Conservation (phyloP, 2,888 invertebrate genomes). For the Myopa testacea region DNA sequence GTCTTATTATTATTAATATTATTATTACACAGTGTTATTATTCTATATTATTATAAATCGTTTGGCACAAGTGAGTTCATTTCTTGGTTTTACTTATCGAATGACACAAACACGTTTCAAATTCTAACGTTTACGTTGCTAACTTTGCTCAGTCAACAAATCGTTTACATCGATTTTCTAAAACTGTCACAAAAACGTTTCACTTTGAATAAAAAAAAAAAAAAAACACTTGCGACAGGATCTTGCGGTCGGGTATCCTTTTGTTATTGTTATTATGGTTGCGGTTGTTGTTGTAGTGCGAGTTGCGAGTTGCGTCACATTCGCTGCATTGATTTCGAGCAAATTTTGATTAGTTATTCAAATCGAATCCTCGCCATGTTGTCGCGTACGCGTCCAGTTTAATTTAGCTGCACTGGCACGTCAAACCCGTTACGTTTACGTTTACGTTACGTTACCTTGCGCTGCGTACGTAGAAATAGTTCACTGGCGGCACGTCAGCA, state of each 20-base stretch:
- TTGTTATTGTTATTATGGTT: not conserved
- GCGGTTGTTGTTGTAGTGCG: conserved; percentile 12
- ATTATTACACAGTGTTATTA: not conserved
- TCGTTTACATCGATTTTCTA: not conserved
- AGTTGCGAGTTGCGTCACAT: conserved; percentile 35
- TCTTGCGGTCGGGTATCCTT: not conserved
- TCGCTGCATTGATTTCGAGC: conserved; percentile 8
- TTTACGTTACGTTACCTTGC: conserved; percentile 29
- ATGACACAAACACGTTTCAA: not conserved
- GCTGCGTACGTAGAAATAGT: conserved; percentile 21
- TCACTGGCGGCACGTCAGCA: conserved; percentile 52
- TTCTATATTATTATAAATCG: not conserved
- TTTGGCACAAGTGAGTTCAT: too few relatives aligned
- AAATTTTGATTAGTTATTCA: conserved; percentile 58
- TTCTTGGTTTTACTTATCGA: too few relatives aligned
- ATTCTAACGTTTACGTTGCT: not conserved
- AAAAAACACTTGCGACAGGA: not conserved
- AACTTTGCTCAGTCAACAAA: not conserved
- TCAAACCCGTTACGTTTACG: conserved; percentile 49
- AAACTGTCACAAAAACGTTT: not conserved
- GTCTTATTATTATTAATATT: not conserved
- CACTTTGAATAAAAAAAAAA: not conserved
- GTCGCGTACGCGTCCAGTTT: conserved; percentile 50
- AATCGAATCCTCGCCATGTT: conserved; percentile 45
- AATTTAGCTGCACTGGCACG: conserved; percentile 50